Base-by-base conservation (phyloP, 2,888 invertebrate species). In the Cataglyphis albicans region DNA sequence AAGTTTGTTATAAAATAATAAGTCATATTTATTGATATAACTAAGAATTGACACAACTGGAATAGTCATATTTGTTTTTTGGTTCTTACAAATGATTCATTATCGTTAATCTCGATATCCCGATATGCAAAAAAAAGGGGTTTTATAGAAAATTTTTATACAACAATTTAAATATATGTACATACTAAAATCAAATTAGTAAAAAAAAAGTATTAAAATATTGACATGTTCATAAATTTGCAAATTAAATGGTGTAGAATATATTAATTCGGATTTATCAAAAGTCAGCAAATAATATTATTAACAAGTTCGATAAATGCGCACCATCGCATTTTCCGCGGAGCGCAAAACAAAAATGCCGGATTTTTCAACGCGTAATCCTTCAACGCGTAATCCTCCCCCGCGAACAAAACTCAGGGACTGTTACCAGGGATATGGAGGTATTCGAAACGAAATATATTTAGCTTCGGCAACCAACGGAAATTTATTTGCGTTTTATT, bases 401-500 rank as follows among this genome's bases (percentile, higher is more conserved):
- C 52, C 68, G 52, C 63, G 68, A 48, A 78, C 78, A 78, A 67
- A 78, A 82, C 38, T 82, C 82, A 68, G 55, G 18, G 61, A 82
- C 41, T 61, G 78, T 76, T 68, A 55, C 61, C 78, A 41, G 67
- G 65, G 76, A 65, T 75, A 48, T 63, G 57, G 65, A 84, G 41
- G 82, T 18, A 67, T 74, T 55, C 80, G 76, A 78, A 73, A 80
- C 81, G 87, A 88, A 88, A 91, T 90, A 89, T 91, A 90, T 91
- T 87, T 90, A 89, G 84, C 85, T 82, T 63, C 84, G 84, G 74
- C 87, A 88, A 88, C 83, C 86, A 86, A 80, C 70, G 84, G 84
- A 88, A 92, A 93, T 93, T 92, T 92, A 93, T 93, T 92, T 90
- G 87, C 88, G 86, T 89, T 92, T 91, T 92, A 93, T 93, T 92